Conservation (phyloP, 2,113 vertebrate species). For the Plectropomus leopardus region DNA sequence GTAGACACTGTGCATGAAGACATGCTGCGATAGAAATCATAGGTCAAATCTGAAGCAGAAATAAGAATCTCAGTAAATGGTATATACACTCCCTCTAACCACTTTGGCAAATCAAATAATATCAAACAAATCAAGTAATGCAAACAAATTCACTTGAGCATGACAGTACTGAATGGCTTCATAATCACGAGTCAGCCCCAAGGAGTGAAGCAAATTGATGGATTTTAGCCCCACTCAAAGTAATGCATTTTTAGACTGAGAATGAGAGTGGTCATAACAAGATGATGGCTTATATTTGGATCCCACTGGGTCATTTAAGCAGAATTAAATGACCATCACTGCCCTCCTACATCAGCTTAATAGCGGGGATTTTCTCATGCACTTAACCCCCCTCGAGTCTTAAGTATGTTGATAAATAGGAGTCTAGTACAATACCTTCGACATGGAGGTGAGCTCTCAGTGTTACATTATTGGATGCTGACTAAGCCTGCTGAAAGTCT, state of each 20-base stretch:
- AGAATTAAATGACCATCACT: slow-evolving; percentile 70
- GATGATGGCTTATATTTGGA: slow-evolving; percentile 51
- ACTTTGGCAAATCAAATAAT: slow-evolving; percentile 8
- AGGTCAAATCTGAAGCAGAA: slow-evolving; percentile 2
- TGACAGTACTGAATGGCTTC: not conserved
- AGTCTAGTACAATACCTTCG: slow-evolving; percentile 1
- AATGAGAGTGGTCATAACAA: slow-evolving; percentile 50
- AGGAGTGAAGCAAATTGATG: not conserved
- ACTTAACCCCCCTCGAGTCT: slow-evolving; percentile 58
- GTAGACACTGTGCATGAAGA: slow-evolving; percentile 14
- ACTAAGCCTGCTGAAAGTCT: slow-evolving; percentile 20
- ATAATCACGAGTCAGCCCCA: not conserved
- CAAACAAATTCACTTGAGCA: slow-evolving; percentile 3
- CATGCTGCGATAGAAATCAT: not conserved
- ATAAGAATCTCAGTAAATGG: not conserved
- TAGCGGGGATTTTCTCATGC: slow-evolving; percentile 47
- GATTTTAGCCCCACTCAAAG: slow-evolving; percentile 21
- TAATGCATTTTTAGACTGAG: slow-evolving; percentile 16
- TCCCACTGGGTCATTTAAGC: slow-evolving; percentile 66
- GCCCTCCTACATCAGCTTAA: slow-evolving; percentile 68
- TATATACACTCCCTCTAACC: not conserved
- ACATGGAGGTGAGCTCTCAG: slow-evolving; percentile 29
- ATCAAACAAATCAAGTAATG: slow-evolving; percentile 7
- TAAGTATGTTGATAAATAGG: slow-evolving; percentile 63
- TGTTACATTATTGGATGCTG: slow-evolving; percentile 15